phyloP scores from a whole-genome alignment of 2,113 vertebrate genomes.

The Platysteira castanea region DNA sequence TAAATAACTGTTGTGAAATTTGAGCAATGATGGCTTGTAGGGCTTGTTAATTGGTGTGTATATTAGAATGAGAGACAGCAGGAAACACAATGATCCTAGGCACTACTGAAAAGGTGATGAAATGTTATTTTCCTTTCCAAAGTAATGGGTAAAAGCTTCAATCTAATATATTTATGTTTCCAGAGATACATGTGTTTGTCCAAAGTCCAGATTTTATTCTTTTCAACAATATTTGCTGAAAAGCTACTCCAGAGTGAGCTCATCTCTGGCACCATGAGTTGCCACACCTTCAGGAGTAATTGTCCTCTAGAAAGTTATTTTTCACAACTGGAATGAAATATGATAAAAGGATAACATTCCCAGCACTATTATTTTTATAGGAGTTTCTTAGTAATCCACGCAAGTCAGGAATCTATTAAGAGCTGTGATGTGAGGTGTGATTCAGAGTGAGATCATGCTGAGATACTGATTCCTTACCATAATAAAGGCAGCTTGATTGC shows the following conservation, averaged over 20 bases:
- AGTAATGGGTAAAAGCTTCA: not conserved
- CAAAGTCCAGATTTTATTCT: not conserved
- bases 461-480: not conserved
- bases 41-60: not conserved
- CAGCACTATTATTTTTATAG: not conserved
- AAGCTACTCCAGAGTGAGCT: not conserved
- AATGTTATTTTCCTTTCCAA: not conserved
- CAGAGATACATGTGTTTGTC: not conserved
- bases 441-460: not conserved
- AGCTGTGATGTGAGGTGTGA: not conserved
- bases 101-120: not conserved
- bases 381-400: not conserved
- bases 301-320: not conserved
- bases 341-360: not conserved
- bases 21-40: not conserved
- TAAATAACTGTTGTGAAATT: not conserved
- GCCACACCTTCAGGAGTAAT: not conserved
- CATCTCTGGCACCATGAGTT: not conserved
- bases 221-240: not conserved
- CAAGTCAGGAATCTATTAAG: not conserved
- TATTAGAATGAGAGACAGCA: not conserved
- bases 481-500: not conserved
- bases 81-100: not conserved
- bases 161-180: not conserved
- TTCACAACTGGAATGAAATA: not conserved